Base-by-base conservation (phyloP, 2,797 vertebrate genomes). In the Rhinichthys osculus region DNA sequence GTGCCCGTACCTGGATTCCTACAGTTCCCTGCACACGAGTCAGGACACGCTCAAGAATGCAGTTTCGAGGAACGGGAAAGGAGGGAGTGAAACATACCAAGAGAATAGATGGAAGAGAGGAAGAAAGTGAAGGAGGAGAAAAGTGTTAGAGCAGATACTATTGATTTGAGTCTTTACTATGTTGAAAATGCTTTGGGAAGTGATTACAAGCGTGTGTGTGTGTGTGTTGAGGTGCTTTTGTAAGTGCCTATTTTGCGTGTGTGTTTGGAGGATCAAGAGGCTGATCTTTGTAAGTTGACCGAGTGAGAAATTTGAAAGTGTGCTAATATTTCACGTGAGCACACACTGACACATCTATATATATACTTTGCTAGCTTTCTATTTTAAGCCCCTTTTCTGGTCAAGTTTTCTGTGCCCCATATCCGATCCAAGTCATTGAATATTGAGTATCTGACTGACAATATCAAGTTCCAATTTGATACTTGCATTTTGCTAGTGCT, bases 21-120 rank as follows among this genome's bases (percentile, higher is more conserved):
- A 14, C n/a, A n/a, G 7, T 62, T 79, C 52, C 23, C 27, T 44
- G 35, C 7, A 30, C 3, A 17, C 83, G 3, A 59, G 83, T 85
- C 19, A 5, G 9, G 52, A 79, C 83, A 79, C 16, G 83, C 38
- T 19, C 10, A 71, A 70, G 76, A 85, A 79, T 85, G 79, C 64
- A 79, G 66, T 70, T 44, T 59, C 33, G 8, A 59, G 19, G 38
- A 44, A 33, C 13, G 0, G 47, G 47, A 67, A 54, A 42, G 74
- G 50, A 70, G 35, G 64, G 66, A 78, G 40, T 59, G 83, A 76
- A 57, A 62, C 16, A 78, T 42, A 19, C 77, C 14, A 27, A 64
- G n/a, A 64, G n/a, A n/a, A 78, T 27, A 19, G 47, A 81, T 30
- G 67, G 17, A 7, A 14, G 10, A 70, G 8, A 71, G 67, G 35